Conservation (phyloP, 2,888 invertebrate species). For the Melanargia galathea region DNA sequence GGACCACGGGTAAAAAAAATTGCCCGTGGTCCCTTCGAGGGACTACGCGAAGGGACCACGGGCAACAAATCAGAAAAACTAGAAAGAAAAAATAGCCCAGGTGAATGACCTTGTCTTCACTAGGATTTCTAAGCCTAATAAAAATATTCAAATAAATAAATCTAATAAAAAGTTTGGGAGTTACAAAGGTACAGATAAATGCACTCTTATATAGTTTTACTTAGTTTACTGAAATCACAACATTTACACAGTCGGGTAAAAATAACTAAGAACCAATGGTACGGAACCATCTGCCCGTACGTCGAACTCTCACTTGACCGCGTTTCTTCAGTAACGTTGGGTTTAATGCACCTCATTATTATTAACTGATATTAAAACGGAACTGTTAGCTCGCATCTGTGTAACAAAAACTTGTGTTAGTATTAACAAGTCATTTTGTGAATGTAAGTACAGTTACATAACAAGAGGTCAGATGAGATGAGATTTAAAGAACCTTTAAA, state of each 20-base stretch:
- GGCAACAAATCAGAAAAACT: no score
- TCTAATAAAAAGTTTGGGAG: no score
- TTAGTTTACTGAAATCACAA: background rate
- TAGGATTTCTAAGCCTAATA: no score
- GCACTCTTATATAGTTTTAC: no score
- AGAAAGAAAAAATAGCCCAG: no score
- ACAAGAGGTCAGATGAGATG: constrained; percentile 2
- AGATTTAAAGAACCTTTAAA: background rate
- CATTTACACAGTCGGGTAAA: background rate
- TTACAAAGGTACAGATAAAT: no score
- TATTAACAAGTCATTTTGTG: background rate
- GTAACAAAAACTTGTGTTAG: background rate
- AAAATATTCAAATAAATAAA: no score
- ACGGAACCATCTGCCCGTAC: background rate
- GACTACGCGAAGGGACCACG: no score
- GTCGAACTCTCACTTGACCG: background rate
- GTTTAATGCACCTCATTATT: background rate
- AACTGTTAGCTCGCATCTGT: background rate
- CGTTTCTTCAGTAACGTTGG: background rate
- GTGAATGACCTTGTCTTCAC: no score
- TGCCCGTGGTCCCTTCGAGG: no score
- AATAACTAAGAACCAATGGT: background rate
- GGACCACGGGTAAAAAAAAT: no score
- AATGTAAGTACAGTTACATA: background rate
- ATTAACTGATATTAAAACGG: background rate